A percentile compares a stretch with the other conserved stretches of the same genome.
These are phyloP conservation scores for Lepas anatifera DNA, from an alignment of 2,888 invertebrate genomes.

Conservation along the genomic window DNA sequence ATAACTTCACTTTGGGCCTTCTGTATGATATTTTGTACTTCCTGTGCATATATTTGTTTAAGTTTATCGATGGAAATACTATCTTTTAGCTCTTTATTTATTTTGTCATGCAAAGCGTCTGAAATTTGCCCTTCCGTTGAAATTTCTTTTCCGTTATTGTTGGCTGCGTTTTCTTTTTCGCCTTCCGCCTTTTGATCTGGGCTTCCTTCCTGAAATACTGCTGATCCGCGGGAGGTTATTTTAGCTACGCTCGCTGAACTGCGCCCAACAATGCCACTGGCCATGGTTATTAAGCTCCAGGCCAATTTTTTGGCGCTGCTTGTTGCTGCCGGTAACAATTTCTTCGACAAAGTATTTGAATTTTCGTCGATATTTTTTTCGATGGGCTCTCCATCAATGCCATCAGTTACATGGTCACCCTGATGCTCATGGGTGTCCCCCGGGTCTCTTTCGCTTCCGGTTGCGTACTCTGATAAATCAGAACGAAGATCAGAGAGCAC, in stretches of 20 bases:
- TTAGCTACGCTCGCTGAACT: no score
- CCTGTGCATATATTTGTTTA: background rate
- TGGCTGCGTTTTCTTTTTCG: no score
- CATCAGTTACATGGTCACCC: no score
- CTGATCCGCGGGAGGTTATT: no score
- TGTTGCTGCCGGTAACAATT: background rate
- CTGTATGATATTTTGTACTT: background rate
- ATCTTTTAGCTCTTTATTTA: background rate
- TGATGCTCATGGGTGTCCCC: background rate
- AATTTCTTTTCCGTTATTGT: no score
- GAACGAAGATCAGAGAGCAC: background rate
- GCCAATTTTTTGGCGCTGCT: background rate
- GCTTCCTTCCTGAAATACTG: no score
- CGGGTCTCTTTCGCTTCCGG: background rate
- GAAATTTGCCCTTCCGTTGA: background rate
- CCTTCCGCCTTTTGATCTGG: no score
- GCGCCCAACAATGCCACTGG: background rate
- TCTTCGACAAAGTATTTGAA: background rate
- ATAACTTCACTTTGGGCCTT: background rate
- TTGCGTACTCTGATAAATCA: background rate
- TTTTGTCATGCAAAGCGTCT: background rate
- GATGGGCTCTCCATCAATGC: no score
- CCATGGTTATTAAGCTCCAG: background rate
- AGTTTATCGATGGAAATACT: background rate
- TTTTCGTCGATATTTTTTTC: no score